phyloP scores from a whole-genome alignment of 2,888 invertebrate genomes.

The Mamestra brassicae region DNA sequence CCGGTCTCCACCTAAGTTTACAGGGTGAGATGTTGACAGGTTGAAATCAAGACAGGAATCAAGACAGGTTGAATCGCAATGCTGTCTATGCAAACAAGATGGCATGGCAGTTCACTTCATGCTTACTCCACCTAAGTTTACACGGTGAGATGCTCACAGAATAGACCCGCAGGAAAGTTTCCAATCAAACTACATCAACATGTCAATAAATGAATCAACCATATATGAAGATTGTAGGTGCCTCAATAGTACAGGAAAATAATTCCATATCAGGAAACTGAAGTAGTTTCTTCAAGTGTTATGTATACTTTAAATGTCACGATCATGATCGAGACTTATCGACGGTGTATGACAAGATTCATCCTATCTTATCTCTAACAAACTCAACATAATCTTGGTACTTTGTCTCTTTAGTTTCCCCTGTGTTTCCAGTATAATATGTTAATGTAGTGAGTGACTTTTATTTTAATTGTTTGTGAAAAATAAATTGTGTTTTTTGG shows the following conservation, averaged over 20 bases:
- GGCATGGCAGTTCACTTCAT: no score
- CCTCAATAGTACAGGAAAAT: slow-evolving; percentile 4
- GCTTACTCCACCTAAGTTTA: no score
- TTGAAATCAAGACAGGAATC: no score
- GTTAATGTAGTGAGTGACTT: slow-evolving; percentile 32
- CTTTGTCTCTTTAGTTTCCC: slow-evolving; percentile 43
- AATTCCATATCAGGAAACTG: slow-evolving; percentile 30
- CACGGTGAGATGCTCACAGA: no score
- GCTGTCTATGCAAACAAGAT: no score
- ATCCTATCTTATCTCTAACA: slow-evolving; percentile 55
- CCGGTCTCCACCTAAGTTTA: no score
- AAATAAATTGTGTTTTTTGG: neutral
- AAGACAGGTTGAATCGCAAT: no score
- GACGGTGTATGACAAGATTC: slow-evolving; percentile 56
- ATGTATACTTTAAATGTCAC: slow-evolving; percentile 28
- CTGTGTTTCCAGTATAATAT: slow-evolving; percentile 19
- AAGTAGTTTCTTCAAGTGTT: slow-evolving; percentile 32
- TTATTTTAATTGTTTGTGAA: slow-evolving; percentile 27
- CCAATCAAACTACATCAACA: neutral
- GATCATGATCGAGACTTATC: slow-evolving; percentile 49
- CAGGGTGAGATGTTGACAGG: no score
- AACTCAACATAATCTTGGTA: slow-evolving; percentile 53
- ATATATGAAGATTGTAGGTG: no score
- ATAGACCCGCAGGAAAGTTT: no score
- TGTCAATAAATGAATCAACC: neutral